Conservation (phyloP, 2,888 invertebrate species). For the Folsomia candida region DNA sequence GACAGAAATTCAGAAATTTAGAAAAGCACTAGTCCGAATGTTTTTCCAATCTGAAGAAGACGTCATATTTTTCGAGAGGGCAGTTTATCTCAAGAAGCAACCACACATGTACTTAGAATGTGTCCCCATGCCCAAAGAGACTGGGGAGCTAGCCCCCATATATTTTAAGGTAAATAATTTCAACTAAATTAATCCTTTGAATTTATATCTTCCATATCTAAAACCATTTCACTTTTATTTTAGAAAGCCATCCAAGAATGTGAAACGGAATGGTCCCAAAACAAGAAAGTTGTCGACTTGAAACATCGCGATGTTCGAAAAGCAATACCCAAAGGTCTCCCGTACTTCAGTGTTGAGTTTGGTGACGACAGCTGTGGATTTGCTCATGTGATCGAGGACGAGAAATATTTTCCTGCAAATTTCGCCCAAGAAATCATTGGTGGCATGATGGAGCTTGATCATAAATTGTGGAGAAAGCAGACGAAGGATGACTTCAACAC, state of each 20-base stretch:
- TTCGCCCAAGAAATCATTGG: constrained; percentile 96
- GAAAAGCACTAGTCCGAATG: constrained; percentile 74
- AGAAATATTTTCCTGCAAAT: constrained; percentile 75
- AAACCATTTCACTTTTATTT: too few relatives aligned
- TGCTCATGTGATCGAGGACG: constrained; percentile 96
- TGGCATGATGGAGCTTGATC: constrained; percentile 87
- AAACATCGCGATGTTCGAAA: constrained; percentile 69
- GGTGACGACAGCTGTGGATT: constrained; percentile 80
- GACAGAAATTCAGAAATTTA: constrained; percentile 78
- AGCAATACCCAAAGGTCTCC: constrained; percentile 85
- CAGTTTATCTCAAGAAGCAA: constrained; percentile 67
- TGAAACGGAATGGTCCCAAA: constrained; percentile 91
- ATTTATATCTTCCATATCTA: too few relatives aligned
- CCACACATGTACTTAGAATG: constrained; percentile 88
- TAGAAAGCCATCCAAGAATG: constrained; percentile 92
- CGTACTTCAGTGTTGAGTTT: constrained; percentile 93
- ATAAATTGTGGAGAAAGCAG: constrained; percentile 80
- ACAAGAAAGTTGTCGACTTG: constrained; percentile 82
- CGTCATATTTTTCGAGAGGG: constrained; percentile 87
- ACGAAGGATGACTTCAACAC: constrained; percentile 70
- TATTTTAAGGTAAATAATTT: constrained; percentile 74
- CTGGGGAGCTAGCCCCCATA: constrained; percentile 85
- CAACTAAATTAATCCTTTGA: neutral
- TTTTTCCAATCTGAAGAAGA: constrained; percentile 70
- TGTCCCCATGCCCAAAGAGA: constrained; percentile 77